A percentile compares a stretch with the other conserved stretches of the same genome.
Evolutionary conservation across 2,113 vertebrate genomes (phyloP).

Genomic region (Oryzias celebensis): DNA sequence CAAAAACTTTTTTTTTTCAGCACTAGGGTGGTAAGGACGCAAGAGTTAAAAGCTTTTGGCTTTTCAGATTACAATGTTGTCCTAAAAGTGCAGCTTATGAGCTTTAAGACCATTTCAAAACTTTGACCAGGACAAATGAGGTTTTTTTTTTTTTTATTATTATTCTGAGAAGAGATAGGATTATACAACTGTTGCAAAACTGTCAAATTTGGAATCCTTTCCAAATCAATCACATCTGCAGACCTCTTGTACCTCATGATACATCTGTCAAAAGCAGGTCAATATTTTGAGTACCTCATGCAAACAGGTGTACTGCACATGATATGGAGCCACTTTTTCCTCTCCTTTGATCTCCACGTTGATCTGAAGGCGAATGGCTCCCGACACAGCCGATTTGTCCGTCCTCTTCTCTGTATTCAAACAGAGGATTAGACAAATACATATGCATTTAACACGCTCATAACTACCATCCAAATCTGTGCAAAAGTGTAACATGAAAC

Average conservation of each 20-base stretch:
- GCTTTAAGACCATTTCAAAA: neutral
- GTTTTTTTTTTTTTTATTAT: neutral
- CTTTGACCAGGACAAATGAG: neutral
- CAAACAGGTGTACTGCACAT: slow-evolving; percentile 94
- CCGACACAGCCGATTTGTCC: slow-evolving; percentile 95
- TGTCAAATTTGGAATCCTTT: slow-evolving; percentile 6
- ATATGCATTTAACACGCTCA: slow-evolving; percentile 27
- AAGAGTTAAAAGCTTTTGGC: slow-evolving; percentile 2
- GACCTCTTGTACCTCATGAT: neutral
- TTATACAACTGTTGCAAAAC: neutral
- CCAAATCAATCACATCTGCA: slow-evolving; percentile 4
- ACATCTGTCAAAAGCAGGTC: neutral
- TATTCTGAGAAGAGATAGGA: neutral
- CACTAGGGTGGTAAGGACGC: neutral
- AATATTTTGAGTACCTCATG: slow-evolving; percentile 83
- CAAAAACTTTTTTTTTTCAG: too few species aligned
- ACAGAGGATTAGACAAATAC: slow-evolving; percentile 32
- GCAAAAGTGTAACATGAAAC: slow-evolving; percentile 2
- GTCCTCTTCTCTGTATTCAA: slow-evolving; percentile 89
- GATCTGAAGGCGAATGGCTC: slow-evolving; percentile 95
- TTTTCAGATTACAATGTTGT: neutral
- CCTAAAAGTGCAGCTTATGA: too few species aligned
- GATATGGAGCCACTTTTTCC: slow-evolving; percentile 96
- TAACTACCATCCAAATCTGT: slow-evolving; percentile 7
- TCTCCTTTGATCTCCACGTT: slow-evolving; percentile 97